Percentiles rank a stretch among this genome's conserved stretches.
Conservation (phyloP, 2,113 vertebrate genomes). For the Beaufortia kweichowensis region DNA sequence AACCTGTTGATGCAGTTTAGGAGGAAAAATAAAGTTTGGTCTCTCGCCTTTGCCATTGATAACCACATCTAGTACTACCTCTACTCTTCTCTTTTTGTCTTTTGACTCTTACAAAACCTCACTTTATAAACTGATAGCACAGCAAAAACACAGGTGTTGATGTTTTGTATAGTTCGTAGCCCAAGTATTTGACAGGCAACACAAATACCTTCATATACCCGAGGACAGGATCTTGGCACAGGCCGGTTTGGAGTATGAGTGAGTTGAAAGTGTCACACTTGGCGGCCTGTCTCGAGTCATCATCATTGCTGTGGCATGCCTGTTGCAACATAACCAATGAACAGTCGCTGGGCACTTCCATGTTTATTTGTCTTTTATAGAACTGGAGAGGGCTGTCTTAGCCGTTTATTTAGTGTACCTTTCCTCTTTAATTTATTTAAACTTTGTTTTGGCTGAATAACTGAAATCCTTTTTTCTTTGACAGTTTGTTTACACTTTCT, state of each 20-base stretch:
- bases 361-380: constrained; percentile 1
- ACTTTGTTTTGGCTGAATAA: not conserved
- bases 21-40: constrained; percentile 44
- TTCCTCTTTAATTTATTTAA: not conserved
- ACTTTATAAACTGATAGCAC: constrained; percentile 43
- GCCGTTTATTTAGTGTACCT: not conserved
- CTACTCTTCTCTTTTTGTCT: not conserved
- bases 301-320: constrained; percentile 53
- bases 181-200: not conserved
- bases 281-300: constrained; percentile 10
- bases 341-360: not conserved
- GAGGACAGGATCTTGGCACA: constrained; percentile 67
- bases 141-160: constrained; percentile 61
- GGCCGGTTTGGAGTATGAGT: constrained; percentile 35
- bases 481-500: no score
- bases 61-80: not conserved
- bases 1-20: constrained; percentile 56
- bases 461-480: not conserved
- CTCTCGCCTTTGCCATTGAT: not conserved
- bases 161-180: constrained; percentile 51
- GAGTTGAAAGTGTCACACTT: constrained; percentile 59
- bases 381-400: not conserved
- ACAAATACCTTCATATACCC: constrained; percentile 47
- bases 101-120: not conserved
- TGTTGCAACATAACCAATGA: constrained; percentile 6